A percentile compares a stretch with the other conserved stretches of the same genome.
Conservation (phyloP, 2,888 invertebrate species). For the Lysandra bellargus region DNA sequence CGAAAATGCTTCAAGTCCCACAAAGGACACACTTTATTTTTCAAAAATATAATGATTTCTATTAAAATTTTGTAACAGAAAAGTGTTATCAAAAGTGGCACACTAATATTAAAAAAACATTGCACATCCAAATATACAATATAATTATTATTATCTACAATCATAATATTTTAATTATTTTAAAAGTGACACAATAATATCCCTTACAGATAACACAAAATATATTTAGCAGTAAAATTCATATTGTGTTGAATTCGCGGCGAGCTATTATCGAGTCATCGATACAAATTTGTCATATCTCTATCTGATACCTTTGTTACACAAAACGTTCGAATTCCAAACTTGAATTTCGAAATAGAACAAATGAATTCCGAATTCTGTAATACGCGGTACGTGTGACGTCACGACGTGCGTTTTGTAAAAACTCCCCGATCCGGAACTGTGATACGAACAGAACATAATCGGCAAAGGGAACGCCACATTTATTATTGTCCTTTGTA, state of each 20-base stretch:
- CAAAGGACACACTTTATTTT: too few species aligned
- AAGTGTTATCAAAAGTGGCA: too few species aligned
- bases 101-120: too few species aligned
- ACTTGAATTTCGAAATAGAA: constrained; percentile 40
- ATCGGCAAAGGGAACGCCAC: constrained; percentile 51
- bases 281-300: constrained; percentile 14
- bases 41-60: too few species aligned
- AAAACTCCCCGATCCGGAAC: constrained; percentile 46
- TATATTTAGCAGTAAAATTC: background rate
- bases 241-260: background rate
- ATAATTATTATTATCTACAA: too few species aligned
- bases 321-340: constrained; percentile 38
- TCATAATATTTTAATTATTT: too few species aligned
- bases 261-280: background rate
- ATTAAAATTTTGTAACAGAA: too few species aligned
- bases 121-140: too few species aligned
- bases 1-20: too few species aligned
- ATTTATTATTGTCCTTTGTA: constrained; percentile 63
- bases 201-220: background rate
- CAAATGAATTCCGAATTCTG: constrained; percentile 43
- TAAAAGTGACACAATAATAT: background rate
- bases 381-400: constrained; percentile 42
- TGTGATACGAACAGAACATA: constrained; percentile 46
- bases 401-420: constrained; percentile 40
- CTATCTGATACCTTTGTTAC: background rate